Base-by-base conservation (phyloP, 2,797 vertebrate genomes). In the Falco columbarius region DNA sequence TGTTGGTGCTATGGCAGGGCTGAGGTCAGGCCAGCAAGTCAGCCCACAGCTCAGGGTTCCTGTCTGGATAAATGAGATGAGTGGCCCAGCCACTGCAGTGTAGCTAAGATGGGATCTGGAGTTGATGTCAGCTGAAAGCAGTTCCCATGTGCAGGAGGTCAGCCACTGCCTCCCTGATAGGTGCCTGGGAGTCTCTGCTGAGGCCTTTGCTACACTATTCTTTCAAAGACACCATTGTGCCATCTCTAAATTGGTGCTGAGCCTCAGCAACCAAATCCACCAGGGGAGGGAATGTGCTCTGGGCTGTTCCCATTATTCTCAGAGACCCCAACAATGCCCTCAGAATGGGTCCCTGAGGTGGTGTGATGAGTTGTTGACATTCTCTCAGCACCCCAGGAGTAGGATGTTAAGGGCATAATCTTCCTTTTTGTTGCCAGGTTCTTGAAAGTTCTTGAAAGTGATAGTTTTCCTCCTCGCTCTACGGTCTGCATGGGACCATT, bases 21-120 rank as follows among this genome's bases (percentile, higher is more conserved):
- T 54, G 14, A 79, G 30, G 27, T 44, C 47, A 75, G 27, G 27
- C 27, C 36, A 38, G 17, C 32, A 29, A 6, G 32, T 22, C 20
- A 62, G 15, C n/a, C 16, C 0, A 0, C 3, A 73, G 32, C 14
- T 42, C 65, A 14, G 29, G 8, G 5, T 56, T 5, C 20, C 11
- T 52, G 21, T 29, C 52, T 62, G 44, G 20, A 52, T 34, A 46
- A 46, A 66, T 0, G 6, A n/a, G 56, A 5, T 32, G 23, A 74
- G 14, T 19, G 21, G 7, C 30, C 8, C 23, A 51, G 23, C 23
- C n/a, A 29, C 23, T 40, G 38, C 38, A 40, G 38, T 18, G 29
- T 32, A 54, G 22, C 34, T 59, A 36, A 62, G 34, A 11, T 13
- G 21, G 24, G 7, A 5, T 12, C 13, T 0, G 3, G 15, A 4